Evolutionary conservation across 2,888 invertebrate genomes (phyloP), one percentile per base, ranked within the genome.

Genomic region (Lithophane leautieri): DNA sequence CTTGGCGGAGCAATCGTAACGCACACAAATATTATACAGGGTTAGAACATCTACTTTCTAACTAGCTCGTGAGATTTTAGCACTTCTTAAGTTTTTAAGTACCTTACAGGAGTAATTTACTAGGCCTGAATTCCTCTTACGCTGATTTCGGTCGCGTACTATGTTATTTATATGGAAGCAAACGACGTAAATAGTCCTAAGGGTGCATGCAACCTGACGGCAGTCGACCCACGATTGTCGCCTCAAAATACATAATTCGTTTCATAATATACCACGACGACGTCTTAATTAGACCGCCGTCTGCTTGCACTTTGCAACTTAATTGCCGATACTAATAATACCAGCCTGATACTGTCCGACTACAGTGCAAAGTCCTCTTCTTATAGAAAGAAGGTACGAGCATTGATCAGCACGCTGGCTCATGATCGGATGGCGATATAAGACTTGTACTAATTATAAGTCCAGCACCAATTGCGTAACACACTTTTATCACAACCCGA

Each of bases 301-400:
- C 44, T 54, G 42, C 28, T 61, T 76, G 60, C 76, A 76, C 0
- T 34, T 61, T 76, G 76, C 76, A 76, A 0, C n/a, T n/a, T 44
- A 9, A 42, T 34, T 19, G 3, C 11, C 0, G 4, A 25, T 34
- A 60, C 60, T 34, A 19, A 28, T 54, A 54, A 52, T 47, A 47
- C 47, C 16, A 16, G 47, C 6, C 47, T 47, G 16, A 16, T 47
- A 47, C 16, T 16, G 4, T 34, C 34, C 6, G 6, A 34, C 34
- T 34, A 16, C 47, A 47, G 47, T 47, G 47, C 16, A 16, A 47
- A 16, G 16, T 1, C 47, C 16, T 47, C 47, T 47, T 47, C 47
- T 47, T 47, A 47, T 47, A 47, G 47, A 47, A 47, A 47, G 6
- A 47, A 19, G 7, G 47, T 2, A 50, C 47, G 47, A 50, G 47